Percentiles rank a stretch among this genome's conserved stretches.
Conservation (phyloP, 2,797 vertebrate genomes). For the Eospalax fontanierii region DNA sequence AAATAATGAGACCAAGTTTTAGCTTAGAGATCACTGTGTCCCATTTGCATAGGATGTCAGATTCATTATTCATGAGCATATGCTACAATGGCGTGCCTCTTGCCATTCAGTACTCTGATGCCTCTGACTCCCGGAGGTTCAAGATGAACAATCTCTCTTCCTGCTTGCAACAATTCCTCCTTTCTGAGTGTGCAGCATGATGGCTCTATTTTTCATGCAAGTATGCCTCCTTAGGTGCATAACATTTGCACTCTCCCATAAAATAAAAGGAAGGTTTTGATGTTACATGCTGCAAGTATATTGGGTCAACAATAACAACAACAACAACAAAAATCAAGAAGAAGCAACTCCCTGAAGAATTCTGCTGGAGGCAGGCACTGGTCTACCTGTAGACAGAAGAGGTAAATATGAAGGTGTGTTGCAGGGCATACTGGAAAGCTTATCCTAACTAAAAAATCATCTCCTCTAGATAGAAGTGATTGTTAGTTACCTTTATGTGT, state of each 20-base stretch:
- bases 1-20: slow-evolving; percentile 81
- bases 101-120: slow-evolving; percentile 20
- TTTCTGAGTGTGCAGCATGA: slow-evolving; percentile 69
- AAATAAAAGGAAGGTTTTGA: slow-evolving; percentile 75
- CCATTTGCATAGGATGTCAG: slow-evolving; percentile 84
- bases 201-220: slow-evolving; percentile 84
- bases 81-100: slow-evolving; percentile 78
- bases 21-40: slow-evolving; percentile 81
- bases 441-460: slow-evolving; percentile 47
- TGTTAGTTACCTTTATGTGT: slow-evolving; percentile 27
- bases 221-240: slow-evolving; percentile 74
- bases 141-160: slow-evolving; percentile 78
- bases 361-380: not conserved
- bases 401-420: not conserved
- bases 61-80: slow-evolving; percentile 88
- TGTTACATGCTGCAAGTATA: slow-evolving; percentile 63
- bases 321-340: slow-evolving; percentile 47
- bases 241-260: slow-evolving; percentile 81
- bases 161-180: slow-evolving; percentile 84
- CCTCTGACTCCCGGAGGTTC: slow-evolving; percentile 71
- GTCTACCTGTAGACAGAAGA: not conserved
- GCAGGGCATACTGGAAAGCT: not conserved
- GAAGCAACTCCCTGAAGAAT: slow-evolving; percentile 13
- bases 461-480: not conserved
- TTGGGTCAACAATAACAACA: slow-evolving; percentile 72